Base-by-base conservation (phyloP, 2,888 invertebrate species). In the Drosophila maculinotata region DNA sequence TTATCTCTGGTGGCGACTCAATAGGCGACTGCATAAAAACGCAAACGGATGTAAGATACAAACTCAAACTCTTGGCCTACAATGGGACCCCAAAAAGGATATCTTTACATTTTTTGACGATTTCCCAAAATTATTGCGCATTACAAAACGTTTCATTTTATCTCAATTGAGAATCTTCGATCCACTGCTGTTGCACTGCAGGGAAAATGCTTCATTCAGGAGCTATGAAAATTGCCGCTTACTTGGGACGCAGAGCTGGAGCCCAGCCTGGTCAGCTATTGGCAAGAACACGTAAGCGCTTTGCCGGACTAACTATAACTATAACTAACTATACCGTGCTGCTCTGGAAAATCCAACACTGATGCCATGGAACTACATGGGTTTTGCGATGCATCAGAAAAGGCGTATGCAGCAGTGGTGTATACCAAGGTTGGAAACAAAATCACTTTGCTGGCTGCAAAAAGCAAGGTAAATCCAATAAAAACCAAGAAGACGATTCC, bases 381-480 rank as follows among this genome's bases (percentile, higher is more conserved):
- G 4, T 30, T 30, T 30, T 30, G 30, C 30, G 30, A n/a, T 30
- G 30, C 30, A 4, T 30, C 30, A n/a, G 10, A 30, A n/a, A n/a
- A n/a, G n/a, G n/a, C n/a, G n/a, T n/a, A n/a, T n/a, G n/a, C n/a
- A n/a, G n/a, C n/a, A n/a, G n/a, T n/a, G n/a, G n/a, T n/a, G n/a
- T n/a, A n/a, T n/a, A n/a, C n/a, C n/a, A n/a, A n/a, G n/a, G n/a
- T n/a, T n/a, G n/a, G n/a, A n/a, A n/a, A n/a, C n/a, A n/a, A n/a
- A n/a, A n/a, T n/a, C n/a, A n/a, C n/a, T 15, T 36, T 36, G 20
- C 38, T 38, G 38, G 17, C 20, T 10, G 17, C 38, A 20, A 38
- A 38, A 38, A 38, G 15, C 38, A 38, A 38, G 10, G 38, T 10
- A 3, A 20, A 15, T 38, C 30, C n/a, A n/a, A n/a, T n/a, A n/a